phyloP scores from a whole-genome alignment of 2,113 vertebrate species.

The Chloropsis hardwickii region DNA sequence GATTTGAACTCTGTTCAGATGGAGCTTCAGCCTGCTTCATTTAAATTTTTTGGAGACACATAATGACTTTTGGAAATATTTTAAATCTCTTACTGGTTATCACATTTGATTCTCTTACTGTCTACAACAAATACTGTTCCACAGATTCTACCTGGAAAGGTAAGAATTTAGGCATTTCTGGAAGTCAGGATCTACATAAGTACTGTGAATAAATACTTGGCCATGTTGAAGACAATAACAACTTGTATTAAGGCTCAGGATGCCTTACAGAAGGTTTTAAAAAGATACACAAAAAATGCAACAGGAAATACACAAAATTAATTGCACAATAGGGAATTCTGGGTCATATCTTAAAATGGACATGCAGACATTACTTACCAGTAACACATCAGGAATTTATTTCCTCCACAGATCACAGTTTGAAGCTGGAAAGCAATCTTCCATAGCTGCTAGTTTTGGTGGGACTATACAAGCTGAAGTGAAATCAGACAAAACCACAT shows the following conservation, averaged over 20 bases:
- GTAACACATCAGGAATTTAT: not conserved
- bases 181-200: not conserved
- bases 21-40: not conserved
- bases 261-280: not conserved
- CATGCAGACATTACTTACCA: not conserved
- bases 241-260: not conserved
- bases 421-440: constrained; percentile 2
- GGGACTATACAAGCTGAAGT: not conserved
- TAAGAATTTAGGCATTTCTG: not conserved
- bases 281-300: not conserved
- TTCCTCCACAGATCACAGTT: not conserved
- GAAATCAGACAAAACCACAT: constrained; percentile 14
- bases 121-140: not conserved
- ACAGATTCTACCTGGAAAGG: not conserved
- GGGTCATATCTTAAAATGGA: not conserved
- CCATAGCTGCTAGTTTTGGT: not conserved
- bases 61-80: not conserved
- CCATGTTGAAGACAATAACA: not conserved
- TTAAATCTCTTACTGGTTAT: not conserved
- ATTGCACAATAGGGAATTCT: not conserved
- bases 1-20: not conserved
- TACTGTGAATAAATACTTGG: not conserved
- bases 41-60: not conserved
- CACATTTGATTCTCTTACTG: not conserved
- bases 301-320: not conserved